Evolutionary conservation across 2,888 invertebrate genomes (phyloP), one percentile per base, ranked within the genome.

Genomic region (Cheiracanthium punctorium): DNA sequence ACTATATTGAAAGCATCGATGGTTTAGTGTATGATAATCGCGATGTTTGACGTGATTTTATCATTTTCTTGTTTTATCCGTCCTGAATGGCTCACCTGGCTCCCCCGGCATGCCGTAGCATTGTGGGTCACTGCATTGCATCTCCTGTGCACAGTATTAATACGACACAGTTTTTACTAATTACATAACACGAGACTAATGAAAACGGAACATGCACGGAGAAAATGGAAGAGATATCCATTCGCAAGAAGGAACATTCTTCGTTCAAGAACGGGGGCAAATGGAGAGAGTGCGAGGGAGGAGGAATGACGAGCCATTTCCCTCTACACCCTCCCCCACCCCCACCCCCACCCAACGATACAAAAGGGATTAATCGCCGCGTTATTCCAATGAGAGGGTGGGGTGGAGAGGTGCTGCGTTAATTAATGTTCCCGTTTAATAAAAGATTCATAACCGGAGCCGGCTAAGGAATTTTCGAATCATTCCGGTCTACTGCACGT

Each of bases 391-490:
- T 48, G 43, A 37, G 43, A 17, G 43, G 43, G 2, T 7, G 43
- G 43, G 43, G 17, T 37, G 12, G 37, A n/a, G n/a, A n/a, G 37
- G 37, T 7, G 43, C 17, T 48, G 43, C 43, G 43, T 48, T 48
- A 48, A 48, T 48, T 48, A 48, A 48, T 48, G 43, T 48, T 48
- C 43, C 43, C 43, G 43, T 48, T 48, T 48, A 48, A 48, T 48
- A 48, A 48, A 48, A 48, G 43, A 48, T 48, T 48, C 43, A 48
- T 48, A 48, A 48, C 43, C 43, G 43, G 43, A 48, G 43, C 43
- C 43, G 43, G 43, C 14, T 48, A 48, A 48, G 43, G 43, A 48
- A 48, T 48, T 48, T 48, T 48, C 43, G 17, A 48, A 48, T 48
- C 43, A 48, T 48, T 48, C 43, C 43, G 43, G 43, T 48, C 43